Base-by-base conservation (phyloP, 2,888 invertebrate genomes). In the Hetaerina titia region DNA sequence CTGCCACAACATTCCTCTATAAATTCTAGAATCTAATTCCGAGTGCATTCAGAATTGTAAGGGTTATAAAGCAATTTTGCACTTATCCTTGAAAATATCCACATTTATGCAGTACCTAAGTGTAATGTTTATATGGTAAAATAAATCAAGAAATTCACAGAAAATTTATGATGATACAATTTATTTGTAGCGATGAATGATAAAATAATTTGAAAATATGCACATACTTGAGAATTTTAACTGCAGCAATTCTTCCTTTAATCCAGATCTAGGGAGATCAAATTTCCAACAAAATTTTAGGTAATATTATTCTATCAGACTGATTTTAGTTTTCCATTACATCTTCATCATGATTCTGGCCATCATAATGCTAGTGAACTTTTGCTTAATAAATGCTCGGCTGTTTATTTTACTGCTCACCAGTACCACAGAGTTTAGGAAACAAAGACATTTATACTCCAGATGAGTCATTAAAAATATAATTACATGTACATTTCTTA, bases 391-490 rank as follows among this genome's bases (percentile, higher is more conserved):
- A 89, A 89, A 58, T 58, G 89, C 89, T 31, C 22, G 2, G 13
- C 69, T 64, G 22, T 74, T 11, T 22, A 74, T 22, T 69, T 92
- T n/a, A 92, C 92, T 45, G n/a, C 22, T 69, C 69, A 63, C 22
- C 56, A 31, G 19, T 69, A 57, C 45, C 45, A 69, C 69, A 64
- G 56, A 19, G 22, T 90, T 63, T 56, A 57, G 11, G 81, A 92
- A 57, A 74, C 19, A 90, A 45, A 57, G 45, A 60, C 11, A n/a
- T 92, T 13, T 56, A 92, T 56, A 92, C 69, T n/a, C 69, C 64
- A 74, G 56, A 22, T 74, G 69, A 74, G 69, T 69, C 22, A n/a
- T 74, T n/a, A 74, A 69, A 92, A 92, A 92, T 92, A 92, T 92
- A 56, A 56, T 74, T 56, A 57, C 31, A 90, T 9, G 22, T 45